Conservation (phyloP, 2,888 invertebrate species). For the Drosophila sordidula region DNA sequence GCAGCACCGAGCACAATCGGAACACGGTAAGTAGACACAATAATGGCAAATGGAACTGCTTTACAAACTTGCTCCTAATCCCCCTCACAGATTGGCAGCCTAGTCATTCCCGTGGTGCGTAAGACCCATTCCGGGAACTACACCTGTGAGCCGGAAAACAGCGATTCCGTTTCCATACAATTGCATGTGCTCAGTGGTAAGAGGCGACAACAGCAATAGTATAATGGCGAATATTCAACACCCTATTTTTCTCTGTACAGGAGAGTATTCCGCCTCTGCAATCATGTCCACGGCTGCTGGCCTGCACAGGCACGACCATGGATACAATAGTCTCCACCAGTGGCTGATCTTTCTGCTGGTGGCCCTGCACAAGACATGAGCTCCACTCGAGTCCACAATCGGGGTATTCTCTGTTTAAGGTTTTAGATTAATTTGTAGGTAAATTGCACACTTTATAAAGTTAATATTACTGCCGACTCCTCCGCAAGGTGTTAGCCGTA, state of each 20-base stretch:
- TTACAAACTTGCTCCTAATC: not conserved
- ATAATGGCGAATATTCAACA: not conserved
- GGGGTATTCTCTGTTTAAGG: conserved; percentile 33
- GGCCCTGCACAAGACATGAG: conserved; percentile 69
- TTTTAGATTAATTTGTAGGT: conserved; percentile 55
- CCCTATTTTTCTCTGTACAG: conserved; percentile 44
- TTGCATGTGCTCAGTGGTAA: conserved; percentile 96
- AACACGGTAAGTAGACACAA: conserved; percentile 75
- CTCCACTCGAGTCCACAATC: not conserved
- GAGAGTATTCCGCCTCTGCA: conserved; percentile 85
- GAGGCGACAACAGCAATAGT: not conserved
- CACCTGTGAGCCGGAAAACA: conserved; percentile 97
- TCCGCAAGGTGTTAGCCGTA: conserved; percentile 28
- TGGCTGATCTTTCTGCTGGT: conserved; percentile 67
- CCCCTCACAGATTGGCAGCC: conserved; percentile 82
- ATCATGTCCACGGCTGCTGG: conserved; percentile 82
- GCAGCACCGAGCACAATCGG: conserved; percentile 80
- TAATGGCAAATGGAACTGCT: not conserved
- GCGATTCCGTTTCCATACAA: conserved; percentile 94
- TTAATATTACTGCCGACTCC: conserved; percentile 24
- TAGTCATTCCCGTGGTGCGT: conserved; percentile 84
- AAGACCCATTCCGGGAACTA: conserved; percentile 89
- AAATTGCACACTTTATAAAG: conserved; percentile 40
- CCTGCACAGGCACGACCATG: conserved; percentile 40
- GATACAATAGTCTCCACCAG: conserved; percentile 60